Evolutionary conservation across 1,140 invertebrate species (phyloP).

Genomic region (Temnothorax curvispinosus): DNA sequence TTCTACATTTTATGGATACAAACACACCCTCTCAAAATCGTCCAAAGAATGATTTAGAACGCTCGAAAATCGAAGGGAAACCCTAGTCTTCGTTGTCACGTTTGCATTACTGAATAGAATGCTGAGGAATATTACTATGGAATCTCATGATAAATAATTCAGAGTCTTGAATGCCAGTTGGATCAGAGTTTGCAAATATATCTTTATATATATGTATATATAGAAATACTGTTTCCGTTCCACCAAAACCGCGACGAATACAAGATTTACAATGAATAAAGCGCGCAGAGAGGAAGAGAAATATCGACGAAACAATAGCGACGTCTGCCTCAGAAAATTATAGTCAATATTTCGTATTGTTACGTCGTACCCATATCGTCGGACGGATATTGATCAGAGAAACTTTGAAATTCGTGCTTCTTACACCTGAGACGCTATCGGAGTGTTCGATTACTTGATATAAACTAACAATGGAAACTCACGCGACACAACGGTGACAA

Average conservation of each 20-base stretch:
- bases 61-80: not conserved
- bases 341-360: constrained; percentile 33
- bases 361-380: constrained; percentile 13
- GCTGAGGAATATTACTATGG: not conserved
- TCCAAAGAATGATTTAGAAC: not conserved
- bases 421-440: constrained; percentile 1
- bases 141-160: not conserved
- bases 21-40: not conserved
- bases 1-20: not conserved
- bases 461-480: constrained; percentile 31
- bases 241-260: not conserved
- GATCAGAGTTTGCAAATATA: not conserved
- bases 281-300: constrained; percentile 8
- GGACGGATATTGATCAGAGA: constrained; percentile 6
- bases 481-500: not conserved
- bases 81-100: not conserved
- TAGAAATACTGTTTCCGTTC: not conserved
- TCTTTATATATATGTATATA: too few species aligned
- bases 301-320: constrained; percentile 34
- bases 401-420: constrained; percentile 29
- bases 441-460: constrained; percentile 17
- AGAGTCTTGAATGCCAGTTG: not conserved
- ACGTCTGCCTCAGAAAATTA: constrained; percentile 41
- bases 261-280: constrained; percentile 20
- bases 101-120: not conserved